These are phyloP conservation scores for Galerucella nymphaeae DNA, from an alignment of 2,888 invertebrate genomes.

Conservation along the genomic window DNA sequence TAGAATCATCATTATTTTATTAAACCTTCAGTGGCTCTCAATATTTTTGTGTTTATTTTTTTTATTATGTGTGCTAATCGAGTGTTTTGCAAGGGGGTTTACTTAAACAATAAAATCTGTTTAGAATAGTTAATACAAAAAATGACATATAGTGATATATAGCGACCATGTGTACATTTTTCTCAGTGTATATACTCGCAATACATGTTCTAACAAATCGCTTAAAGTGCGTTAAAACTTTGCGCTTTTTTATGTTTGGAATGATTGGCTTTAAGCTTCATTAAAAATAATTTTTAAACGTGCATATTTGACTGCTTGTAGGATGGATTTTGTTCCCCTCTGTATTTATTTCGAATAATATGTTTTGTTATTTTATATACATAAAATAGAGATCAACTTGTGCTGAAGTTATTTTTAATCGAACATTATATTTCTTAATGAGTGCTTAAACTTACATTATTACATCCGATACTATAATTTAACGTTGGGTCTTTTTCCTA, in stretches of 20 bases:
- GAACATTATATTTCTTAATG: no score
- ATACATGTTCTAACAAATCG: slow-evolving; percentile 40
- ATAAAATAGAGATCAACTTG: no score
- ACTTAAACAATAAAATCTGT: slow-evolving; percentile 31
- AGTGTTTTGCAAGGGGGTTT: slow-evolving; percentile 38
- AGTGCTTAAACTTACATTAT: no score
- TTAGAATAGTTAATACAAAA: slow-evolving; percentile 34
- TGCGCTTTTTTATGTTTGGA: slow-evolving; percentile 40
- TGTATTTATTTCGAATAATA: background rate
- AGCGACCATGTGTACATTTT: slow-evolving; percentile 42
- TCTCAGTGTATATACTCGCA: slow-evolving; percentile 51
- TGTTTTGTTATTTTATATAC: no score
- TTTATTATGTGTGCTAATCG: slow-evolving; percentile 40
- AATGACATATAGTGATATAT: slow-evolving; percentile 39
- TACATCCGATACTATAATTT: no score
- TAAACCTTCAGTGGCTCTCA: slow-evolving; percentile 30
- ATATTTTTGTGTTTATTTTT: slow-evolving; percentile 35
- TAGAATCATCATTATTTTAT: slow-evolving; percentile 4
- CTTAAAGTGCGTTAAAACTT: slow-evolving; percentile 34
- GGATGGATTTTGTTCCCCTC: slow-evolving; percentile 14
- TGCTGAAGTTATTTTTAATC: no score
- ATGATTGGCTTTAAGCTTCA: slow-evolving; percentile 22
- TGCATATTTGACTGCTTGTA: slow-evolving; percentile 15
- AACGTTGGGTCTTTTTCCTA: no score
- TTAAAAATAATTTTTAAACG: slow-evolving; percentile 27